Conservation (phyloP, 2,888 invertebrate species). For the Stenchaetothrips biformis region DNA sequence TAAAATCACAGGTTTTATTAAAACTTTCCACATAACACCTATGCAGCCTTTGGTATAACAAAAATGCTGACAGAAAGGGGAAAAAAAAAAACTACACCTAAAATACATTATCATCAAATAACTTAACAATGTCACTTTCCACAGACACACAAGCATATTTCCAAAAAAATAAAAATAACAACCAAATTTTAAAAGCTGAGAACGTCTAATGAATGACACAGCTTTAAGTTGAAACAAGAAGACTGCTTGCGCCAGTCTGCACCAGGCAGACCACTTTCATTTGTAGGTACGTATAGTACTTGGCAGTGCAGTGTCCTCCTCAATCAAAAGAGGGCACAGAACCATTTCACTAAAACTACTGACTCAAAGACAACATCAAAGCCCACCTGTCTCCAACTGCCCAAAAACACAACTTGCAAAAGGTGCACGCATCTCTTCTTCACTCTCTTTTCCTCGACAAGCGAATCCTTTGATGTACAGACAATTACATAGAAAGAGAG, state of each 20-base stretch:
- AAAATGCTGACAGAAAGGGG: conserved; percentile 3
- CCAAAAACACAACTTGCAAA: conserved; percentile 10
- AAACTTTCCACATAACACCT: conserved; percentile 18
- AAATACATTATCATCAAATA: conserved; percentile 7
- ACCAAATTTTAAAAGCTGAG: background rate
- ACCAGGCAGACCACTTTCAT: background rate
- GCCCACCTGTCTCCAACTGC: conserved; percentile 10
- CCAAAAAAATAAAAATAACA: background rate
- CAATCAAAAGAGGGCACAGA: background rate
- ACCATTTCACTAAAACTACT: conserved; percentile 2
- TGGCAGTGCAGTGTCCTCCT: conserved; percentile 5
- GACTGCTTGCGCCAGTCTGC: background rate
- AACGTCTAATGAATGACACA: background rate
- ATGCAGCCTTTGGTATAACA: conserved; percentile 24
- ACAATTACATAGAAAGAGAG: conserved; percentile 1
- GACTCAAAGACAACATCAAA: background rate
- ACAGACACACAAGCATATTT: conserved; percentile 3
- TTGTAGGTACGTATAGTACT: background rate
- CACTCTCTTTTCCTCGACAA: conserved; percentile 6
- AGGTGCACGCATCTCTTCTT: conserved; percentile 9
- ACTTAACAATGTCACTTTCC: background rate
- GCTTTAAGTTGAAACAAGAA: background rate
- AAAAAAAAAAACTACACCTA: background rate
- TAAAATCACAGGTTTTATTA: conserved; percentile 16
- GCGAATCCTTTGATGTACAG: background rate